These are phyloP conservation scores for Agapornis roseicollis DNA, from an alignment of 2,113 vertebrate genomes.

Conservation along the genomic window DNA sequence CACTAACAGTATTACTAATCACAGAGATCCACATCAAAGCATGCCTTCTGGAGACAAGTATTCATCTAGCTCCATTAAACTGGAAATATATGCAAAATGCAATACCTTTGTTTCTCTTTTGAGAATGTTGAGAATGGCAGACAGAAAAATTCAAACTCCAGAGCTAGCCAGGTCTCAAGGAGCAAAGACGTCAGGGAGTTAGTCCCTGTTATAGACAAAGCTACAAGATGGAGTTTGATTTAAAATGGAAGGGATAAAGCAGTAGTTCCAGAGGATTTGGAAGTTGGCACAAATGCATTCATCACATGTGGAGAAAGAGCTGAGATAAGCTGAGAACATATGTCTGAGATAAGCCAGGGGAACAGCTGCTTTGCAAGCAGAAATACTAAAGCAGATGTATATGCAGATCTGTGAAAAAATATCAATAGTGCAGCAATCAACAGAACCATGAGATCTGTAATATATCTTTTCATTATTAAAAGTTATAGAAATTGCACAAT, in stretches of 20 bases:
- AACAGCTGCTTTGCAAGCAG: neutral
- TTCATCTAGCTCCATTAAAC: neutral
- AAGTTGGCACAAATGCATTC: neutral
- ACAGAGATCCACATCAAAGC: constrained; percentile 2
- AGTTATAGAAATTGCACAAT: neutral
- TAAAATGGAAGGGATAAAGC: neutral
- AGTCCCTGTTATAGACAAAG: neutral
- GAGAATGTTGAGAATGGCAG: neutral
- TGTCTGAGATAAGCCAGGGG: neutral
- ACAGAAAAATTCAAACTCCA: neutral
- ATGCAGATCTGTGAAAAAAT: neutral
- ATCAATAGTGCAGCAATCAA: neutral
- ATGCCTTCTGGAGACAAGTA: neutral
- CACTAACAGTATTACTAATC: neutral
- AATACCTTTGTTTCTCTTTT: neutral
- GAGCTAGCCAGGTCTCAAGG: neutral
- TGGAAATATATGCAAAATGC: neutral
- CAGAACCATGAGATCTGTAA: neutral
- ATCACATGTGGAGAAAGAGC: neutral
- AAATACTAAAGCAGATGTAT: neutral
- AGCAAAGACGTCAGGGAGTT: neutral
- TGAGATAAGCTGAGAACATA: neutral
- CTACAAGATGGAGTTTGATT: neutral
- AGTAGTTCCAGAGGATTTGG: neutral
- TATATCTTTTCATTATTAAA: neutral